Percentiles rank a stretch among this genome's conserved stretches.
These are phyloP conservation scores for Pedionomus torquatus DNA, from an alignment of 2,113 vertebrate genomes.

Conservation along the genomic window DNA sequence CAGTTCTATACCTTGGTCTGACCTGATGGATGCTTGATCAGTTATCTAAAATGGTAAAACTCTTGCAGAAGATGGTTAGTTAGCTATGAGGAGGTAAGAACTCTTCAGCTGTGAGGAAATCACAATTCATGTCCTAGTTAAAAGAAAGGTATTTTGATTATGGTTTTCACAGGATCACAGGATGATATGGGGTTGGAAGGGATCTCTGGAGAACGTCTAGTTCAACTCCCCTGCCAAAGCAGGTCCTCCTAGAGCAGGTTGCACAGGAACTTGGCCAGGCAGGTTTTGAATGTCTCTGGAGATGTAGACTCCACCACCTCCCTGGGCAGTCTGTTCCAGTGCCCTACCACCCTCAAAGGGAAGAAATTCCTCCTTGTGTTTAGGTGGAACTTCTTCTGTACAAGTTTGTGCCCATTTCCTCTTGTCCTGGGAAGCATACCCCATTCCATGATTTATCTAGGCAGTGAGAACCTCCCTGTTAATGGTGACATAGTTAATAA, in stretches of 20 bases:
- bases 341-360: too few relatives aligned
- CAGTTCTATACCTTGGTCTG: background rate
- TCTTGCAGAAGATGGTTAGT: background rate
- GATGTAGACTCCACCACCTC: too few relatives aligned
- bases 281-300: too few relatives aligned
- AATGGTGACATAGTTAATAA: background rate
- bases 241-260: too few relatives aligned
- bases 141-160: background rate
- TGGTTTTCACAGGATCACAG: background rate
- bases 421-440: background rate
- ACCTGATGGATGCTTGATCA: background rate
- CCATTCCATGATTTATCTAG: background rate
- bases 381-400: too few relatives aligned
- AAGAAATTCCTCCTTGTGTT: too few relatives aligned
- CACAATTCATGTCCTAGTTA: background rate
- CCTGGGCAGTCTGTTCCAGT: too few relatives aligned
- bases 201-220: too few relatives aligned
- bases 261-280: too few relatives aligned
- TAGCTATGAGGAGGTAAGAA: background rate
- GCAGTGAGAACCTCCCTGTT: background rate
- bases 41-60: background rate
- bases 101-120: background rate
- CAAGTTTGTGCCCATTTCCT: too few relatives aligned
- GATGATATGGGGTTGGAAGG: too few relatives aligned
- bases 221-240: too few relatives aligned